These are phyloP conservation scores for Andrena camellia DNA, from an alignment of 2,888 invertebrate genomes.

Conservation along the genomic window DNA sequence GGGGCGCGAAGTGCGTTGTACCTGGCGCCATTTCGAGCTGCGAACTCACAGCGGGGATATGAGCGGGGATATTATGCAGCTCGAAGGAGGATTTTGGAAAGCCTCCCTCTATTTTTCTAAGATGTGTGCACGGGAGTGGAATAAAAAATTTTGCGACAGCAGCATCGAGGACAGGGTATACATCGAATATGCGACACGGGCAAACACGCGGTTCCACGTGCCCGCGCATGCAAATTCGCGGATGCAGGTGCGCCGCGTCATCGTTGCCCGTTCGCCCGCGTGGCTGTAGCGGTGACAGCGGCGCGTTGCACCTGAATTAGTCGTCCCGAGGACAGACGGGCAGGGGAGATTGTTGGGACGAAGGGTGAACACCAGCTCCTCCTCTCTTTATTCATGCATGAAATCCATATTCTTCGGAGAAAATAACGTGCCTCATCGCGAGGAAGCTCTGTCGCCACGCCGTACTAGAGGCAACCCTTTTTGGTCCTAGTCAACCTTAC, in stretches of 20 bases:
- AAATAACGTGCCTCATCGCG: slow-evolving; percentile 78
- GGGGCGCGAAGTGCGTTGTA: too few relatives aligned
- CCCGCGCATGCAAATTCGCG: slow-evolving; percentile 73
- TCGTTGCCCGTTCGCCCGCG: slow-evolving; percentile 27
- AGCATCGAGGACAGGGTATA: slow-evolving; percentile 40
- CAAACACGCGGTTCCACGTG: slow-evolving; percentile 71
- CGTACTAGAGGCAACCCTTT: slow-evolving; percentile 70
- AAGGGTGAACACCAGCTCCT: slow-evolving; percentile 36
- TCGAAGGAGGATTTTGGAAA: slow-evolving; percentile 40
- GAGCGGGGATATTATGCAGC: slow-evolving; percentile 37
- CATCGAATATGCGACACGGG: slow-evolving; percentile 68
- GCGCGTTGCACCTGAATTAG: slow-evolving; percentile 68
- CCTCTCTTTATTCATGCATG: slow-evolving; percentile 77
- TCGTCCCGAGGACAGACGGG: slow-evolving; percentile 47
- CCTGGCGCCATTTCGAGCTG: not conserved
- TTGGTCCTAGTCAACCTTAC: slow-evolving; percentile 69
- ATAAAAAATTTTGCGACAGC: slow-evolving; percentile 67
- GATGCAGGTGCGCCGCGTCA: slow-evolving; percentile 54
- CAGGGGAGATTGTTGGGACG: slow-evolving; percentile 21
- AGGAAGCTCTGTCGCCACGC: slow-evolving; percentile 70
- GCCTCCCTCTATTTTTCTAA: slow-evolving; percentile 2
- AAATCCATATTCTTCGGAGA: slow-evolving; percentile 82
- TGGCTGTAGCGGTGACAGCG: slow-evolving; percentile 15
- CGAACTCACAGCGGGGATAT: not conserved
- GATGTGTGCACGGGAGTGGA: slow-evolving; percentile 45